Percentiles rank a stretch among this genome's conserved stretches.
Conservation (phyloP, 2,797 vertebrate genomes). For the Eleutherodactylus coqui region DNA sequence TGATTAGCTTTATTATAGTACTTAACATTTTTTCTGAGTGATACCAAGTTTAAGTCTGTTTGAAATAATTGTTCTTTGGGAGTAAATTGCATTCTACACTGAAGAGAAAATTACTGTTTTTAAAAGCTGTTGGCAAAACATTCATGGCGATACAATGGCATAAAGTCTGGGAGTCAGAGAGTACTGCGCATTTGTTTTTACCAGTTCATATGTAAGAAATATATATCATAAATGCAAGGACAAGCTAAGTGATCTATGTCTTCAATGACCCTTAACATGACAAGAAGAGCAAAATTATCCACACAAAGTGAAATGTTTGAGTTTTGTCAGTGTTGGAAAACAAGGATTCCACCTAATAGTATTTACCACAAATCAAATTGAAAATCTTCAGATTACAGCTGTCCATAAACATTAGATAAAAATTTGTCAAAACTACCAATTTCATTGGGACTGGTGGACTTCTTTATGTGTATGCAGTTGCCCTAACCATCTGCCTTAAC, state of each 20-base stretch:
- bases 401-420: background rate
- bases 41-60: constrained; percentile 32
- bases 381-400: background rate
- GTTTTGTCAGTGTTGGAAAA: background rate
- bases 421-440: too few relatives aligned
- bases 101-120: constrained; percentile 7
- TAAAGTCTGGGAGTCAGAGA: background rate
- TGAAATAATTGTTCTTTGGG: constrained; percentile 24
- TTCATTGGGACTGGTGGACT: too few relatives aligned
- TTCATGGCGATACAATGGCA: background rate
- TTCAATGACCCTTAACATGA: background rate
- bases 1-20: constrained; percentile 34
- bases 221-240: background rate
- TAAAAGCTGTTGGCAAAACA: background rate
- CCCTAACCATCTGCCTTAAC: too few relatives aligned
- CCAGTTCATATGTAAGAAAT: too few relatives aligned
- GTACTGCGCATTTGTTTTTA: too few relatives aligned
- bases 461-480: too few relatives aligned
- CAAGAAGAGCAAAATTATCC: background rate
- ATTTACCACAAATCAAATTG: background rate
- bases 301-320: background rate
- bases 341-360: background rate
- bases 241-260: background rate
- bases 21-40: constrained; percentile 45
- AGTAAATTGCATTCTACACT: constrained; percentile 30